phyloP scores from a whole-genome alignment of 2,797 vertebrate genomes.

The Coregonus suidteri region DNA sequence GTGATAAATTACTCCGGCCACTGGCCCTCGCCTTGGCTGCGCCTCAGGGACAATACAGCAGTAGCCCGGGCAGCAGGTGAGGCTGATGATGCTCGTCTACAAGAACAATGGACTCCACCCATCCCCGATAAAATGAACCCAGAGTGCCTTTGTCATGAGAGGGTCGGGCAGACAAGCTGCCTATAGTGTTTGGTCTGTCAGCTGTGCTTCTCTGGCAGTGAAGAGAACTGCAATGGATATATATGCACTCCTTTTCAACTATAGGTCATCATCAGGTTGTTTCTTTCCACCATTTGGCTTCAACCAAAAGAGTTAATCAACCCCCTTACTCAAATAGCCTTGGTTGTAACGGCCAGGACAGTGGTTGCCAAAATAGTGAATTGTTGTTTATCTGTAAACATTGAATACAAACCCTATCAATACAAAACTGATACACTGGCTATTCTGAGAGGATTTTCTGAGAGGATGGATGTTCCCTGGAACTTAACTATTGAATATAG shows the following conservation, averaged over 20 bases:
- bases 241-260: not conserved
- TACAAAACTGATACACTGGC: not conserved
- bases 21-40: constrained; percentile 31
- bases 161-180: not conserved
- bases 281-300: not conserved
- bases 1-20: constrained; percentile 40
- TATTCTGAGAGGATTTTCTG: not conserved
- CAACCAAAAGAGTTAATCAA: not conserved
- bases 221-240: not conserved
- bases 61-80: constrained; percentile 28
- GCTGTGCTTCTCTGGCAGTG: not conserved
- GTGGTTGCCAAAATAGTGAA: too few species aligned
- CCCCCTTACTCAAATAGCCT: not conserved
- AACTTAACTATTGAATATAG: too few species aligned
- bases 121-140: not conserved
- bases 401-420: not conserved
- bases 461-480: not conserved
- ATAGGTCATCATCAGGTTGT: not conserved
- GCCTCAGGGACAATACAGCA: constrained; percentile 52
- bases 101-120: constrained; percentile 47
- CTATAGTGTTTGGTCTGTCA: not conserved
- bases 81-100: constrained; percentile 41
- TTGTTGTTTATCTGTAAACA: not conserved
- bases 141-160: constrained; percentile 13
- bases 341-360: too few species aligned